Evolutionary conservation across 1,140 invertebrate species (phyloP), one percentile per base, ranked within the genome.

Genomic region (Euura saliciscinereae): DNA sequence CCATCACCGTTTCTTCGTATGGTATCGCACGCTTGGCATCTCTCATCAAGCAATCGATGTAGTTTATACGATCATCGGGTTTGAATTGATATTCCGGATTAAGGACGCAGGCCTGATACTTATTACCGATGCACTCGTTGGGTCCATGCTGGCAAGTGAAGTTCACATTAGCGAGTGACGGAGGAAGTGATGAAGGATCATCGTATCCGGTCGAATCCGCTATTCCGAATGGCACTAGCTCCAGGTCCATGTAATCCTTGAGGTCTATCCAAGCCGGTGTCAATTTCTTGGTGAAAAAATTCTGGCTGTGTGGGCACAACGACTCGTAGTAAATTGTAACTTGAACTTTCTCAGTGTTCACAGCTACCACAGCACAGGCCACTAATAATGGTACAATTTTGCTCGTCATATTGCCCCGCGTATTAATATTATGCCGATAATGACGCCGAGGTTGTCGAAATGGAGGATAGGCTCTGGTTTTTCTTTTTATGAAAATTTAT

Each of bases 161-260:
- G 43, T 71, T 72, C 43, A 45, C 66, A 43, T 77, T 78, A 72
- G 77, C 72, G 28, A 28, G 0, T 28, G 28, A 28, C 28, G 28
- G 28, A 28, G 28, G 28, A 28, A 1, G 28, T 28, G 0, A 1
- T 28, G 28, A 28, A 28, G 28, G 28, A 28, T 28, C 28, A 28
- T 28, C 28, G 28, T 28, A 28, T 28, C 28, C 28, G 28, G 28
- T 28, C 28, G 28, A 28, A 28, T 28, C 28, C 28, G 88, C 82
- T 78, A 88, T 89, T 65, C 88, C 88, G 71, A 87, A 89, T 1
- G 88, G 88, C 43, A 88, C 71, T 5, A 89, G 75, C 42, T 79
- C 77, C 11, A 88, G 71, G 10, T 72, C 77, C 7, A 89, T 69
- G 70, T 85, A 79, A 7, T 84, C 73, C 4, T 83, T 78, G 2